These are phyloP conservation scores for Pycnonotus jocosus DNA, from an alignment of 2,113 vertebrate species.

Conservation along the genomic window DNA sequence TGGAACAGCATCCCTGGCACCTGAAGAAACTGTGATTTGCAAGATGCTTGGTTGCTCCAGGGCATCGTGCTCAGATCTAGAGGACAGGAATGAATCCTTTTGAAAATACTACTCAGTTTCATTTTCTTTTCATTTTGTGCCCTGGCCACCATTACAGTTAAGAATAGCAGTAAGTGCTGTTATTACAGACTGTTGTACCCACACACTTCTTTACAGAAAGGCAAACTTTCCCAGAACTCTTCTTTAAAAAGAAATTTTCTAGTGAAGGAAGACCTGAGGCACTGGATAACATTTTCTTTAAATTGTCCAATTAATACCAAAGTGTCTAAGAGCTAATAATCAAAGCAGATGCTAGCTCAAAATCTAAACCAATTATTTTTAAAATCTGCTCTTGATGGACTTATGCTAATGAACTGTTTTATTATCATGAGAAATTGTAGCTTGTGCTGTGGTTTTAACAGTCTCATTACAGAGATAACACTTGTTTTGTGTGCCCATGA, in stretches of 20 bases:
- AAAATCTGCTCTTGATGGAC: constrained; percentile 36
- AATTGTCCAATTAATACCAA: constrained; percentile 36
- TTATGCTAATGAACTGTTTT: constrained; percentile 24
- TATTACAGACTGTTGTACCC: background rate
- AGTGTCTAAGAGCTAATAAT: constrained; percentile 15
- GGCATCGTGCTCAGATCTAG: background rate
- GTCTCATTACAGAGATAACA: constrained; percentile 32
- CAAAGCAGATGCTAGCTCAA: constrained; percentile 26
- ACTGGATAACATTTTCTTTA: background rate
- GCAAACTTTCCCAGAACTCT: background rate
- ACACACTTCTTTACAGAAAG: background rate
- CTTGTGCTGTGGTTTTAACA: constrained; percentile 1
- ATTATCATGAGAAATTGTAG: constrained; percentile 1
- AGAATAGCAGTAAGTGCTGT: background rate
- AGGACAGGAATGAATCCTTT: background rate
- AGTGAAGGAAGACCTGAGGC: background rate
- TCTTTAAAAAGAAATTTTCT: background rate
- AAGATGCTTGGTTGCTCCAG: background rate
- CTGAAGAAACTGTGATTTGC: background rate
- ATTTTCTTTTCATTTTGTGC: background rate
- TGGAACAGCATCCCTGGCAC: background rate
- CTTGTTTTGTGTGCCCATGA: background rate
- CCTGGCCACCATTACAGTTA: background rate
- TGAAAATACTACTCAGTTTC: background rate
- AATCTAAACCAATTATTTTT: constrained; percentile 53